Conservation (phyloP, 2,888 invertebrate genomes). For the Amiota communis region DNA sequence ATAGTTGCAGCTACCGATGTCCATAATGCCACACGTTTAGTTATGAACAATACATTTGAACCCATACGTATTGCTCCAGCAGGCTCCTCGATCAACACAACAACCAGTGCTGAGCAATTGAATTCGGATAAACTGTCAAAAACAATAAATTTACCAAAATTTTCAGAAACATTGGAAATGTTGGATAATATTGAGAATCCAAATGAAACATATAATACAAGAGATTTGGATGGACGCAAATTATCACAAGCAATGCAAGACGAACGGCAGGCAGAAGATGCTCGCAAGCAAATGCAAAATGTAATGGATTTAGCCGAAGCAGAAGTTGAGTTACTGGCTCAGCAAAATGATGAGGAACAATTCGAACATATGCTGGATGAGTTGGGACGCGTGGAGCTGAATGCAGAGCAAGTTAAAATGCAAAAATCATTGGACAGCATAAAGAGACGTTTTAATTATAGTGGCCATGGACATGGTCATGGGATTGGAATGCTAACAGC, state of each 20-base stretch:
- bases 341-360: constrained; percentile 69
- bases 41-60: constrained; percentile 62
- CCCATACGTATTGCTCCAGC: constrained; percentile 34
- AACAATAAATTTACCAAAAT: constrained; percentile 40
- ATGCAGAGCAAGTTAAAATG: constrained; percentile 70
- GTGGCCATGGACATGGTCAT: neutral
- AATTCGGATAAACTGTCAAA: constrained; percentile 46
- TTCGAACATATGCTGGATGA: constrained; percentile 71
- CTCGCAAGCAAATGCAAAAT: constrained; percentile 62
- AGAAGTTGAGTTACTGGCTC: constrained; percentile 65
- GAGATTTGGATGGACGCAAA: neutral
- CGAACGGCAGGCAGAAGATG: constrained; percentile 42
- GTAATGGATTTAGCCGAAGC: constrained; percentile 64
- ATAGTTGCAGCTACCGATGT: constrained; percentile 52
- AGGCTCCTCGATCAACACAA: too few relatives aligned
- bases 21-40: constrained; percentile 43
- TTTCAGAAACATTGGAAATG: constrained; percentile 57
- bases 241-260: neutral
- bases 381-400: constrained; percentile 64
- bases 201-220: constrained; percentile 61
- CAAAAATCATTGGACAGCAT: constrained; percentile 71
- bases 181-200: constrained; percentile 65
- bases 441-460: constrained; percentile 64
- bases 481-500: neutral
- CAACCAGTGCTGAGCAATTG: constrained; percentile 13